Conservation (phyloP, 2,888 invertebrate genomes). For the Drosophila picticornis region DNA sequence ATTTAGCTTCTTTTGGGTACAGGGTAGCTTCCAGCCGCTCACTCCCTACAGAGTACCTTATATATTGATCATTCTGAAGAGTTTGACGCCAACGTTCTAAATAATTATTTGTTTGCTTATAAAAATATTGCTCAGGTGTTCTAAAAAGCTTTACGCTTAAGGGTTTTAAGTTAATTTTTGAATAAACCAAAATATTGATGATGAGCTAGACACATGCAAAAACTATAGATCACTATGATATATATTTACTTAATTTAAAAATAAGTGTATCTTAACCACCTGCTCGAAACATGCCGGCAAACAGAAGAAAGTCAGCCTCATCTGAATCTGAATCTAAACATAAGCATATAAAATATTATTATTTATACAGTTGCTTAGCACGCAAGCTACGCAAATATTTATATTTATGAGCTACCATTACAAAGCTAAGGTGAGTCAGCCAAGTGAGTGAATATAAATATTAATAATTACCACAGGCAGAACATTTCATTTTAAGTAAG, state of each 20-base stretch:
- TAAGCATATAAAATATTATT: neutral
- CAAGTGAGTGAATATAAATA: neutral
- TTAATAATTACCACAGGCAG: neutral
- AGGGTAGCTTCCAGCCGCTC: neutral
- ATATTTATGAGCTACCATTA: conserved; percentile 5
- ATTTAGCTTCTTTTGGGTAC: neutral
- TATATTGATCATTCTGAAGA: neutral
- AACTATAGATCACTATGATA: neutral
- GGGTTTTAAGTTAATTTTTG: neutral
- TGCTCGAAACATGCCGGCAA: neutral
- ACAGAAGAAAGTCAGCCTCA: neutral
- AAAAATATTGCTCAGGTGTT: neutral
- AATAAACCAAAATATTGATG: neutral
- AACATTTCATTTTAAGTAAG: neutral
- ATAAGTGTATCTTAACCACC: neutral
- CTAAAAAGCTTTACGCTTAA: neutral
- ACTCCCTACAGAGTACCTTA: neutral
- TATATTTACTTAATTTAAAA: neutral
- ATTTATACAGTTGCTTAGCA: conserved; percentile 33
- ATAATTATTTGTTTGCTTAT: neutral
- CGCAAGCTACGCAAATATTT: neutral
- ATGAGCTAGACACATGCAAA: neutral
- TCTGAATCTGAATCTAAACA: neutral
- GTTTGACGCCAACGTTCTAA: neutral
- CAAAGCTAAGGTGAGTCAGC: neutral